These are phyloP conservation scores for Petrocephalus sullivani DNA, from an alignment of 2,797 vertebrate species.

Conservation along the genomic window DNA sequence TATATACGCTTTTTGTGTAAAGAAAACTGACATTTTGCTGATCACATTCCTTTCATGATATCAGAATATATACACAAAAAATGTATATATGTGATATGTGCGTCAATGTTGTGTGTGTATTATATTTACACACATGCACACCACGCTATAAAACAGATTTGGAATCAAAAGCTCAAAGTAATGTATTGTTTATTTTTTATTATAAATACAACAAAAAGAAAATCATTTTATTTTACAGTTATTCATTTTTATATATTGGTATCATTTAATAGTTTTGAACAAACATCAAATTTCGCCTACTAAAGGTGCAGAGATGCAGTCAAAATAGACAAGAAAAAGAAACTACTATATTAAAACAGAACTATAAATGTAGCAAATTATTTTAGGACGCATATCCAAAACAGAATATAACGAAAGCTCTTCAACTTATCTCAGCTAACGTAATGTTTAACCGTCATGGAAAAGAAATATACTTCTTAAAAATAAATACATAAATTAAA, in stretches of 20 bases:
- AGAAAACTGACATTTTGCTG: neutral
- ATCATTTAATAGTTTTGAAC: constrained; percentile 34
- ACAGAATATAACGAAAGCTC: constrained; percentile 6
- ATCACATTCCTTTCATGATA: neutral
- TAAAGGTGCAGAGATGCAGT: constrained; percentile 32
- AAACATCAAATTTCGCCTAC: constrained; percentile 26
- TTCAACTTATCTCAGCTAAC: neutral
- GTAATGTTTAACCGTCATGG: neutral
- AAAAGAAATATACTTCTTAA: neutral
- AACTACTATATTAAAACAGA: constrained; percentile 28
- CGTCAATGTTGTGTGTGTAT: too few relatives aligned
- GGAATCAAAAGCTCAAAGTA: constrained; percentile 3
- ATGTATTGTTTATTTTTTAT: constrained; percentile 41
- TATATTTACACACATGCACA: too few relatives aligned
- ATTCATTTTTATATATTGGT: constrained; percentile 33
- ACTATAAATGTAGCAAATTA: constrained; percentile 26
- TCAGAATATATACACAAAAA: neutral
- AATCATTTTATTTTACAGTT: constrained; percentile 41
- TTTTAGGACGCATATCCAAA: neutral
- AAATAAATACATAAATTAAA: neutral
- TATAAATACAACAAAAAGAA: constrained; percentile 44
- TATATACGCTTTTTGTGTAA: neutral
- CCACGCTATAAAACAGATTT: neutral
- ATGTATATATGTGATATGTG: neutral
- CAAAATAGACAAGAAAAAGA: constrained; percentile 26